phyloP scores from a whole-genome alignment of 2,797 vertebrate species.

The Bradypodion pumilum region DNA sequence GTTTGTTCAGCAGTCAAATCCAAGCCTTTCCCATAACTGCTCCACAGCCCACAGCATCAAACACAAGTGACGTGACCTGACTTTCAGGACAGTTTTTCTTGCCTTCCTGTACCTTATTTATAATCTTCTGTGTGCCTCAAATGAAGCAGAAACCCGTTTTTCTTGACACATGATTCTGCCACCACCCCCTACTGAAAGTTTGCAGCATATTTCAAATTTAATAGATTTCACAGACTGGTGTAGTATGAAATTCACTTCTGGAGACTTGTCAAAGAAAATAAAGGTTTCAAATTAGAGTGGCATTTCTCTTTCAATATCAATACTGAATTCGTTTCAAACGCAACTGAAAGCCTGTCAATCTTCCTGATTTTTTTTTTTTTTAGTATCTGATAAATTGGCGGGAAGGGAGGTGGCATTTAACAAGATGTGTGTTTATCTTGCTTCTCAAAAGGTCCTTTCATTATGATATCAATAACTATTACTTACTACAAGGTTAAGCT shows the following conservation, averaged over 20 bases:
- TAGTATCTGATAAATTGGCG: no score
- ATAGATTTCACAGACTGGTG: not conserved
- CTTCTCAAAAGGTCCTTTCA: not conserved
- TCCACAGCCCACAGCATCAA: not conserved
- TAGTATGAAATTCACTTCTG: not conserved
- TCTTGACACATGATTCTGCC: not conserved
- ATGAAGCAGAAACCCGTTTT: not conserved
- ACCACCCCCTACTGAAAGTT: not conserved
- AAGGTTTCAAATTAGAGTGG: not conserved
- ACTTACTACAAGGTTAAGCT: not conserved
- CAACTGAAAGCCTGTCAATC: not conserved
- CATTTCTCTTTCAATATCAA: not conserved
- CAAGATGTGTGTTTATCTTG: not conserved
- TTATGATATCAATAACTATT: not conserved
- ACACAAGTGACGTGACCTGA: not conserved
- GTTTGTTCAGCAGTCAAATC: not conserved
- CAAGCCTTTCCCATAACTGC: not conserved
- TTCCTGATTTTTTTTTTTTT: no score
- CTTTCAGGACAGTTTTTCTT: not conserved
- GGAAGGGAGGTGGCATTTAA: no score
- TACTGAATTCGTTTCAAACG: not conserved
- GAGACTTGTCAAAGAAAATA: not conserved
- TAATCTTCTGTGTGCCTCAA: not conserved
- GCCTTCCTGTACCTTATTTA: not conserved
- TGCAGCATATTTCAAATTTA: not conserved